Evolutionary conservation across 2,888 invertebrate genomes (phyloP).

Genomic region (Erebia ligea): DNA sequence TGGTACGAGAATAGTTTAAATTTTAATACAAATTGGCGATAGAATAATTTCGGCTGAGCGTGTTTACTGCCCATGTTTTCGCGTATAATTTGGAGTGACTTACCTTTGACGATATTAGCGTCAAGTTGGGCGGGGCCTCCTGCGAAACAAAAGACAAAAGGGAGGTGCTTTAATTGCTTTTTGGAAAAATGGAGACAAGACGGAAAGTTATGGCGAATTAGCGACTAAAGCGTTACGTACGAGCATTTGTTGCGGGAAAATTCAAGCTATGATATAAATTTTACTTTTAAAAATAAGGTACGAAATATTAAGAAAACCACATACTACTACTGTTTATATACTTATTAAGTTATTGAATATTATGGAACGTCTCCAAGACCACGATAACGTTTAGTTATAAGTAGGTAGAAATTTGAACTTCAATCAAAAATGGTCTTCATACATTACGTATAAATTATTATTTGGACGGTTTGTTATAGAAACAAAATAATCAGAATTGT

Average conservation of each 20-base stretch:
- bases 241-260: too few relatives aligned
- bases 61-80: too few relatives aligned
- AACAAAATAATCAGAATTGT: constrained; percentile 1
- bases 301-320: too few relatives aligned
- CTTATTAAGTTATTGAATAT: too few relatives aligned
- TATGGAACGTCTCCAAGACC: too few relatives aligned
- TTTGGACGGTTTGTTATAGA: neutral
- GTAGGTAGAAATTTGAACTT: too few relatives aligned
- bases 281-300: too few relatives aligned
- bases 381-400: too few relatives aligned
- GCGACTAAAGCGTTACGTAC: neutral
- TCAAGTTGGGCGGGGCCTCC: constrained; percentile 91
- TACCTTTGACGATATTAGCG: constrained; percentile 91
- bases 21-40: constrained; percentile 35
- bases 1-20: neutral
- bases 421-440: too few relatives aligned
- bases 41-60: neutral
- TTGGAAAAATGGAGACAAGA: constrained; percentile 40
- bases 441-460: too few relatives aligned
- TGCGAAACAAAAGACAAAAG: constrained; percentile 84
- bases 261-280: too few relatives aligned
- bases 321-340: too few relatives aligned
- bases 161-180: constrained; percentile 73
- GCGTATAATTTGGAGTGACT: constrained; percentile 62
- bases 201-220: neutral